These are phyloP conservation scores for Sitophilus oryzae DNA, from an alignment of 1,140 invertebrate genomes.

Conservation along the genomic window DNA sequence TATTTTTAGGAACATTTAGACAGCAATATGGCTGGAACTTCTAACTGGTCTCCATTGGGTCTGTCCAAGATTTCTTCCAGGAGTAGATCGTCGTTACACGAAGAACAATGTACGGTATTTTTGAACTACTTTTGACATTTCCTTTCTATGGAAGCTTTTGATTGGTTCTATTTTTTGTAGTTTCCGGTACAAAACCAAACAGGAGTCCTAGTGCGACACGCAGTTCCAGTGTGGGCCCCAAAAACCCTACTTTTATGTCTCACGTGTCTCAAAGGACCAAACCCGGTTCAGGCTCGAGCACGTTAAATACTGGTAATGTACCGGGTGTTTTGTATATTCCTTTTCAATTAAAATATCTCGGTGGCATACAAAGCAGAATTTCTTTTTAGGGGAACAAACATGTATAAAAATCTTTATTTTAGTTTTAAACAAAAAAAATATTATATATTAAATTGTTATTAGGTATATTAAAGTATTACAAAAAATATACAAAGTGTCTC, in stretches of 20 bases:
- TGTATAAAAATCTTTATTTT: no score
- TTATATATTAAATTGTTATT: no score
- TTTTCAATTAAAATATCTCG: no score
- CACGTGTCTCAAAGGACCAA: constrained; percentile 26
- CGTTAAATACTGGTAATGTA: constrained; percentile 32
- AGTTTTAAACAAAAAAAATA: no score
- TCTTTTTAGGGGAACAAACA: no score
- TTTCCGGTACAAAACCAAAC: constrained; percentile 14
- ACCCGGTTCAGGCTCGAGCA: constrained; percentile 19
- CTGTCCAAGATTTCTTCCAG: constrained; percentile 54
- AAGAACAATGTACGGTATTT: constrained; percentile 29
- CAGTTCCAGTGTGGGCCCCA: constrained; percentile 36
- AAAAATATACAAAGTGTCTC: no score
- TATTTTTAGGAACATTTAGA: constrained; percentile 5
- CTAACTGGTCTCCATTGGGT: constrained; percentile 46
- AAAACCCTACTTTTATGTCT: constrained; percentile 35
- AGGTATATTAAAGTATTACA: no score
- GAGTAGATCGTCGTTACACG: constrained; percentile 51
- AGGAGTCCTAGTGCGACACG: constrained; percentile 33
- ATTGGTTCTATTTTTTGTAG: not conserved
- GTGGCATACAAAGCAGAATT: no score
- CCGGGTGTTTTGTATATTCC: not conserved
- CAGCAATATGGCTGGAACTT: not conserved
- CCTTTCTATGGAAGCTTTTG: not conserved
- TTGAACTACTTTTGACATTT: not conserved